Conservation (phyloP, 2,797 vertebrate species). For the Hapalemur alaotrensis region DNA sequence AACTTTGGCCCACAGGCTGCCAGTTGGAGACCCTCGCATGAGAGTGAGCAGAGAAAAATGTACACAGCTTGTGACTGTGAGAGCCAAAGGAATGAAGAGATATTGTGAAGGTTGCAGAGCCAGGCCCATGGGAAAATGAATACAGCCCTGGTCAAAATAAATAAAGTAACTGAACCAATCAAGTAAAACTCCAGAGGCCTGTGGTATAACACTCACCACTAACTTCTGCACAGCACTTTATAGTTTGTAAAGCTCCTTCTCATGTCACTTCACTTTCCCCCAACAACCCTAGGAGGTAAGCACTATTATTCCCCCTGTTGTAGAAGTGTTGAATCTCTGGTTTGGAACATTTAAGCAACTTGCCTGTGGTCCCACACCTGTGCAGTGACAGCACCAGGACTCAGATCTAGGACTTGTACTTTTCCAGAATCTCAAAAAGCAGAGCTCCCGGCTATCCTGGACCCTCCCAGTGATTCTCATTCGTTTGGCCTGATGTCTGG, state of each 20-base stretch:
- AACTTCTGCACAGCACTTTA: not conserved
- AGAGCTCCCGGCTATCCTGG: not conserved
- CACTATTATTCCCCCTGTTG: not conserved
- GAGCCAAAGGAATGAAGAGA: not conserved
- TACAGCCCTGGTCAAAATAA: not conserved
- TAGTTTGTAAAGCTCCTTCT: not conserved
- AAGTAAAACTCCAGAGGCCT: not conserved
- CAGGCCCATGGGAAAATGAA: not conserved
- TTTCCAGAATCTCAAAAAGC: not conserved
- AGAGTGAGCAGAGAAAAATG: not conserved
- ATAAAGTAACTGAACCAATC: not conserved
- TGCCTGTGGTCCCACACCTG: not conserved
- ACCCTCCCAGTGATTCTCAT: not conserved
- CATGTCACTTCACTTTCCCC: not conserved
- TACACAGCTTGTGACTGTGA: not conserved
- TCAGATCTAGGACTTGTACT: not conserved
- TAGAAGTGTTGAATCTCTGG: not conserved
- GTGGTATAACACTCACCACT: no score
- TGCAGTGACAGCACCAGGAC: not conserved
- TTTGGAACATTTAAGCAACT: not conserved
- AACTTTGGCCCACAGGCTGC: not conserved
- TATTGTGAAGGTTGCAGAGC: no score
- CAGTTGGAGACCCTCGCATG: not conserved
- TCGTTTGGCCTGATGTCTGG: not conserved
- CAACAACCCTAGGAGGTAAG: not conserved